Base-by-base conservation (phyloP, 1,140 invertebrate genomes). In the Drosophila arawakana region DNA sequence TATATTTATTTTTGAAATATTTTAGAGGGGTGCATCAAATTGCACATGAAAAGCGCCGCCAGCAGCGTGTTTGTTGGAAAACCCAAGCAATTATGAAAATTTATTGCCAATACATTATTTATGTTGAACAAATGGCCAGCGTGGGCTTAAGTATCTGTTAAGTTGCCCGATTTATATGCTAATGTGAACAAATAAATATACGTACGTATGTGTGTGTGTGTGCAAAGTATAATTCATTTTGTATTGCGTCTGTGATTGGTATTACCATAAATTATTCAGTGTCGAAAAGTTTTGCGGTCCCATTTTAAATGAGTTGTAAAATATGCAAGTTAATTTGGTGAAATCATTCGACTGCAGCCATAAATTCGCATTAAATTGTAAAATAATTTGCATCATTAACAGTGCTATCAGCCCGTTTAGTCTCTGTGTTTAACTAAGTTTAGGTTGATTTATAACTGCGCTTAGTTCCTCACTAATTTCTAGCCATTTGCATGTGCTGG, bases 361-460 rank as follows among this genome's bases (percentile, higher is more conserved):
- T 86, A 86, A 86, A 86, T 86, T 83, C 73, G 76, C 76, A 86
- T 86, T 86, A 88, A 72, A 44, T 74, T 76, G 55, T 63, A 60
- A 65, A 76, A 70, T 74, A 69, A 74, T 88, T 88, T 73, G 73
- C 66, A 77, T 58, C 60, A 57, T 73, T 61, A 60, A 71, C 58
- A 34, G 50, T 30, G 66, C 67, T 65, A 66, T 72, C 59, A 44
- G 10, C 52, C 25, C 18, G 1, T 34, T 13, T 34, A 50, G 49
- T 6, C 11, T 30, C 30, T 25, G 7, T 34, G 11, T 50, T 13
- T 13, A 13, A 35, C 34, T n/a, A 54, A 50, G 62, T 44, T 73
- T 44, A 67, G 44, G 47, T 35, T 59, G 70, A 73, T 73, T 73
- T 73, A 73, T 73, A 30, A 37, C 30, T 30, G 34, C 49, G 30